phyloP scores from a whole-genome alignment of 2,113 vertebrate genomes.

The Anguilla japonica region DNA sequence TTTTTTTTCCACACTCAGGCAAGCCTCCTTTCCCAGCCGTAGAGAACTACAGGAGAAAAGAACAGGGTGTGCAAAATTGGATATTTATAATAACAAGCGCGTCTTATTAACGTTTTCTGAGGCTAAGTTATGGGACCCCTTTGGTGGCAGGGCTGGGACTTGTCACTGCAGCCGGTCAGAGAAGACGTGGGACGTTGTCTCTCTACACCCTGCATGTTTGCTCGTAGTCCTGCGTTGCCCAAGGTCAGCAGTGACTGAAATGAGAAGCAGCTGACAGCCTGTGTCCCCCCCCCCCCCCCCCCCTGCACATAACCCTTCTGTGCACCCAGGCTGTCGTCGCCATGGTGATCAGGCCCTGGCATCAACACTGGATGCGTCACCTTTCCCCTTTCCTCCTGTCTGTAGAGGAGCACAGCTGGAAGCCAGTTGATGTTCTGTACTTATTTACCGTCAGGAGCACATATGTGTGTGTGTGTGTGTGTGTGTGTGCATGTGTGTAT shows the following conservation, averaged over 20 bases:
- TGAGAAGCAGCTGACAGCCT: constrained; percentile 31
- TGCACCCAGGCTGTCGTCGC: background rate
- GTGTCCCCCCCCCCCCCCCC: background rate
- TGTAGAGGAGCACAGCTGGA: background rate
- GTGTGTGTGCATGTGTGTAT: too few relatives aligned
- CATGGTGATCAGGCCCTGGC: background rate
- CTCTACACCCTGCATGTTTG: background rate
- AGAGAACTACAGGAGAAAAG: background rate
- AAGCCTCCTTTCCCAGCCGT: background rate
- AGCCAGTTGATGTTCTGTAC: background rate
- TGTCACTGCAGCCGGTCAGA: background rate
- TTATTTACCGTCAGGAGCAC: too few relatives aligned
- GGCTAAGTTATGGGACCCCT: background rate
- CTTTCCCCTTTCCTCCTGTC: background rate
- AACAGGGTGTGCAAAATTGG: background rate
- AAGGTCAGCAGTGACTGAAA: constrained; percentile 21
- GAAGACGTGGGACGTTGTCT: background rate
- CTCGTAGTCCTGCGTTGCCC: background rate
- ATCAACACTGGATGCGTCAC: background rate
- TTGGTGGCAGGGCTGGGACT: background rate
- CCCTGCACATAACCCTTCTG: background rate
- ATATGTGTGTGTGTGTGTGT: too few relatives aligned
- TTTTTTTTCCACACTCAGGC: background rate
- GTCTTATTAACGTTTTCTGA: background rate
- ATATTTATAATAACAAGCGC: background rate